These are phyloP conservation scores for Athalia rosae DNA, from an alignment of 2,888 invertebrate genomes.

Conservation along the genomic window DNA sequence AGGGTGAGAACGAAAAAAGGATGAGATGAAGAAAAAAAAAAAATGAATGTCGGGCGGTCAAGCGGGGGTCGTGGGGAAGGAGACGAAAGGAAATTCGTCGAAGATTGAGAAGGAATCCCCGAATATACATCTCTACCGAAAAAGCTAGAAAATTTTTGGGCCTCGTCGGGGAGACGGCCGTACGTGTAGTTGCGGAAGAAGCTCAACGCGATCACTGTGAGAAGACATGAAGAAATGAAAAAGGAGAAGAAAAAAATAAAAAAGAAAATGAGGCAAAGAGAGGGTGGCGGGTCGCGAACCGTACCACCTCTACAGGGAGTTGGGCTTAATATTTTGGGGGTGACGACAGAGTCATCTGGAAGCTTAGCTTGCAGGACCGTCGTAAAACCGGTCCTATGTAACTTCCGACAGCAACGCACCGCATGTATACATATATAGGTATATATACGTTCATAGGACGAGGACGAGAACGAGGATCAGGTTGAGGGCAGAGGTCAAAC, in stretches of 20 bases:
- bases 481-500: constrained; percentile 8
- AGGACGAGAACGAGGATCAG: background rate
- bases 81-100: constrained; percentile 25
- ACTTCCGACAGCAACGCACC: background rate
- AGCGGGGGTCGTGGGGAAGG: background rate
- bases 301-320: constrained; percentile 8
- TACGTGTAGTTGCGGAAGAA: background rate
- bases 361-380: constrained; percentile 52
- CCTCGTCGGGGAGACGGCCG: background rate
- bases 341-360: constrained; percentile 43
- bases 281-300: background rate
- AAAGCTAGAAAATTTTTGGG: constrained; percentile 3
- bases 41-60: background rate
- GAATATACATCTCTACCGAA: background rate
- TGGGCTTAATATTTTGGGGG: constrained; percentile 42
- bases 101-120: constrained; percentile 21
- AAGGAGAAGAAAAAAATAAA: no score
- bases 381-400: constrained; percentile 59
- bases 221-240: no score
- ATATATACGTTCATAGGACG: no score
- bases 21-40: no score
- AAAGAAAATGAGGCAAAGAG: no score
- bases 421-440: no score
- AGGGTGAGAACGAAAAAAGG: no score
- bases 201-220: no score